phyloP scores from a whole-genome alignment of 2,888 invertebrate species.

The Balanococcus diminutus region DNA sequence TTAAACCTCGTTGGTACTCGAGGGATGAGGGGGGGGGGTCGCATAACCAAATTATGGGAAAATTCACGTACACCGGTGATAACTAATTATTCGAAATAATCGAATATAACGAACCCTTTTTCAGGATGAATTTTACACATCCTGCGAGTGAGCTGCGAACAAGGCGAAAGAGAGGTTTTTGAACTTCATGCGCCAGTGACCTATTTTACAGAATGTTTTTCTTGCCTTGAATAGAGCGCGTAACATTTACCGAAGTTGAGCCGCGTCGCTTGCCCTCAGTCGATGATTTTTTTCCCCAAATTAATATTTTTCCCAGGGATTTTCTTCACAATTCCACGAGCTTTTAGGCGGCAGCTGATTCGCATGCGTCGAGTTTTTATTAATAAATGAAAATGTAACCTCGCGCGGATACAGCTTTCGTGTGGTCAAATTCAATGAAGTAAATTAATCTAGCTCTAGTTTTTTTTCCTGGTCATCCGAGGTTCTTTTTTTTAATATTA shows the following conservation, averaged over 20 bases:
- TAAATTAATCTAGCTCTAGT: not conserved
- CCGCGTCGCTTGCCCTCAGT: not conserved
- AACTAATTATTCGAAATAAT: conserved; percentile 23
- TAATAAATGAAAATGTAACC: not conserved
- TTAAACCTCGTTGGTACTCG: not conserved
- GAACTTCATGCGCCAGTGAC: conserved; percentile 33
- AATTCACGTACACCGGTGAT: not conserved
- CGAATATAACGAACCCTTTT: not conserved
- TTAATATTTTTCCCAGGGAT: conserved; percentile 10
- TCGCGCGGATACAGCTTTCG: not conserved
- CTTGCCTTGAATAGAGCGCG: not conserved
- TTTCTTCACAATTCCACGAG: not conserved
- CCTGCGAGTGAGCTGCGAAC: not conserved
- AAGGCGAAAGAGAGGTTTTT: not conserved
- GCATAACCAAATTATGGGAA: not conserved
- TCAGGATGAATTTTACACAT: not conserved
- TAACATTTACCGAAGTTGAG: conserved; percentile 5
- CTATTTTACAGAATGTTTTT: conserved; percentile 7
- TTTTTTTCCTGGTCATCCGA: not conserved
- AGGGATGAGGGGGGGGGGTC: too few relatives aligned
- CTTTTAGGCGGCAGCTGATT: not conserved
- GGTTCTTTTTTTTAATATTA: not conserved
- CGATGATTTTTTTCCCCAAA: conserved; percentile 7
- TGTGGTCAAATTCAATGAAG: not conserved
- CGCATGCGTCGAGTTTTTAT: not conserved